A percentile compares a stretch with the other conserved stretches of the same genome.
Evolutionary conservation across 2,888 invertebrate genomes (phyloP).

Genomic region (Imbricaverruca yamaguchii): DNA sequence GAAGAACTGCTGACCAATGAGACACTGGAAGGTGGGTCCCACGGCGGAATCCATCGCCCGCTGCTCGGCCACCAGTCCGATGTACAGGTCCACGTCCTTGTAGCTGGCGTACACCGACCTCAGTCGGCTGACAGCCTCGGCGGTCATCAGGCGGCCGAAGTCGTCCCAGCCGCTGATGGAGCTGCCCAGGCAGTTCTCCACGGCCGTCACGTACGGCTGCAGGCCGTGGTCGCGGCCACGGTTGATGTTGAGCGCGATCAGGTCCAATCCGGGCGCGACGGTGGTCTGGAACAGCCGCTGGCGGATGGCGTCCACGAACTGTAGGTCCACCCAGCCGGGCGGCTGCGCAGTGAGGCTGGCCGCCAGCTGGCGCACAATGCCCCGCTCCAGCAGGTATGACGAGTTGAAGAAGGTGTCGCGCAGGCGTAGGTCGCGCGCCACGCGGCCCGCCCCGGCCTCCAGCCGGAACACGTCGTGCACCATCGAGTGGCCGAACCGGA

Average conservation of each 20-base stretch:
- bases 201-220: constrained; percentile 32
- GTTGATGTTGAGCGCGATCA: constrained; percentile 50
- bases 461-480: constrained; percentile 23
- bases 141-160: constrained; percentile 39
- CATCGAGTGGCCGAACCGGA: constrained; percentile 31
- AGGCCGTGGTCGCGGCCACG: constrained; percentile 51
- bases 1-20: constrained; percentile 67
- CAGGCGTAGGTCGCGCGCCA: not conserved
- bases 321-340: not conserved
- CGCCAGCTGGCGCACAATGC: not conserved
- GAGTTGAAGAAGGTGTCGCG: constrained; percentile 8
- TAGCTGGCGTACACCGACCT: constrained; percentile 56
- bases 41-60: constrained; percentile 69
- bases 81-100: constrained; percentile 73
- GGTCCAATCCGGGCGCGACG: constrained; percentile 41
- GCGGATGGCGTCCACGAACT: not conserved
- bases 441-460: not conserved
- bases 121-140: constrained; percentile 46
- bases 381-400: not conserved
- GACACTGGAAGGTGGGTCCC: constrained; percentile 79
- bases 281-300: not conserved
- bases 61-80: constrained; percentile 71
- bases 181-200: constrained; percentile 36
- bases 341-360: not conserved
- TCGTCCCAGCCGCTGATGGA: constrained; percentile 43